Base-by-base conservation (phyloP, 2,113 vertebrate genomes). In the Eptesicus fuscus region DNA sequence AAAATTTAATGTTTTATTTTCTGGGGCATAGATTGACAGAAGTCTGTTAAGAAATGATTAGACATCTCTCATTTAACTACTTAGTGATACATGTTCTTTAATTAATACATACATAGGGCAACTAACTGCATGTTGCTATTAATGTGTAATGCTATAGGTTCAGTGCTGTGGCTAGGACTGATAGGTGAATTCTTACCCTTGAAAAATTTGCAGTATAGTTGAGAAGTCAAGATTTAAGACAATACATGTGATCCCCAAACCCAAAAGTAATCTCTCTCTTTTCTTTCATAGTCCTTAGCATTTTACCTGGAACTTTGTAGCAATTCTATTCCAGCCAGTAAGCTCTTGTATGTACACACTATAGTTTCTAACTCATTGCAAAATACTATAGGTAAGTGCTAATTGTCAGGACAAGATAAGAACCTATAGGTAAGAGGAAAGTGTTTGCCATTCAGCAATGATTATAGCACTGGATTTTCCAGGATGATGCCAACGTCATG, bases 201-300 rank as follows among this genome's bases (percentile, higher is more conserved):
- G 61, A 93, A 93, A 37, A 93, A 93, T 82, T 84, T 78, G 93
- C 80, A 83, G 13, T 32, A 49, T 49, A 76, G 5, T 14, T 74
- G 44, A 85, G n/a, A 89, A 84, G 22, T 35, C 20, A 47, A 79
- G 77, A 90, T 79, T 86, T 82, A 91, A 79, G 22, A 30, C 77
- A 59, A 37, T 87, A 22, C 28, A 37, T 76, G 4, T 67, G 37
- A 78, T 69, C 67, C 37, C 44, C 69, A 92, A 82, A 69, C 7
- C 7, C 70, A 14, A 67, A 73, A 73, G 56, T 77, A 74, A 79
- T 63, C 16, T 83, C 16, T 76, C 76, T 76, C 76, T 37, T 78
- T 65, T 56, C 51, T 87, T 63, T 77, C 59, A 88, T 16, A 76
- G 77, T 44, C 40, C 13, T 3, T 40, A 49, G 35, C 40, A 86